phyloP scores from a whole-genome alignment of 2,888 invertebrate genomes.

The Agonum fuliginosum region DNA sequence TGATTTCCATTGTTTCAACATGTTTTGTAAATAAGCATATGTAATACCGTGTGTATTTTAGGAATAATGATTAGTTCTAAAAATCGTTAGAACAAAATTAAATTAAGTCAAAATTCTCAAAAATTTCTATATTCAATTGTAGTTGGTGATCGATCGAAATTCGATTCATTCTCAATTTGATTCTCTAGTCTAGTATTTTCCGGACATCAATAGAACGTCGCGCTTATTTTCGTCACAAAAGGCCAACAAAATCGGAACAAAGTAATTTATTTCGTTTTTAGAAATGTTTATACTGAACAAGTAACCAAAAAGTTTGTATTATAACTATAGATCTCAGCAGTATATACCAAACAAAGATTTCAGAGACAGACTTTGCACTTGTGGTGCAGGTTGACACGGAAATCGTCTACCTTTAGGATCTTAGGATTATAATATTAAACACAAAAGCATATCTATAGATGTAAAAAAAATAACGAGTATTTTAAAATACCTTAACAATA shows the following conservation, averaged over 20 bases:
- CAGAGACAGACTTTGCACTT: constrained; percentile 43
- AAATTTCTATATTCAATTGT: constrained; percentile 57
- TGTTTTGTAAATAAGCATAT: constrained; percentile 58
- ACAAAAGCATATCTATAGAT: constrained; percentile 60
- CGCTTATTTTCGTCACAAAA: constrained; percentile 42
- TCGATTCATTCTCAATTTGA: constrained; percentile 49
- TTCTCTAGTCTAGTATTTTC: constrained; percentile 56
- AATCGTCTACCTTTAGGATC: constrained; percentile 59
- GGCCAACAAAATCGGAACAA: constrained; percentile 56
- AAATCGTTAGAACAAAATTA: constrained; percentile 59
- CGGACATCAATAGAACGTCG: constrained; percentile 22
- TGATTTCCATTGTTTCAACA: constrained; percentile 23
- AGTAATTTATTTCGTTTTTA: constrained; percentile 56
- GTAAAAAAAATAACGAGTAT: constrained; percentile 58
- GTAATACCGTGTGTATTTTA: constrained; percentile 59
- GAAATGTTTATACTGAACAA: constrained; percentile 56
- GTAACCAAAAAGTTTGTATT: constrained; percentile 60
- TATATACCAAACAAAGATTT: constrained; percentile 61
- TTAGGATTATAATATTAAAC: constrained; percentile 59
- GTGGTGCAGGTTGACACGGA: constrained; percentile 43
- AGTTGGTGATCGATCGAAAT: constrained; percentile 50
- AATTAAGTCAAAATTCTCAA: constrained; percentile 58
- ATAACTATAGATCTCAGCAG: constrained; percentile 61
- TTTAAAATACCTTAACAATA: constrained; percentile 58
- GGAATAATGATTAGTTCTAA: constrained; percentile 59